Conservation (phyloP, 2,113 vertebrate species). For the Sula dactylatra region DNA sequence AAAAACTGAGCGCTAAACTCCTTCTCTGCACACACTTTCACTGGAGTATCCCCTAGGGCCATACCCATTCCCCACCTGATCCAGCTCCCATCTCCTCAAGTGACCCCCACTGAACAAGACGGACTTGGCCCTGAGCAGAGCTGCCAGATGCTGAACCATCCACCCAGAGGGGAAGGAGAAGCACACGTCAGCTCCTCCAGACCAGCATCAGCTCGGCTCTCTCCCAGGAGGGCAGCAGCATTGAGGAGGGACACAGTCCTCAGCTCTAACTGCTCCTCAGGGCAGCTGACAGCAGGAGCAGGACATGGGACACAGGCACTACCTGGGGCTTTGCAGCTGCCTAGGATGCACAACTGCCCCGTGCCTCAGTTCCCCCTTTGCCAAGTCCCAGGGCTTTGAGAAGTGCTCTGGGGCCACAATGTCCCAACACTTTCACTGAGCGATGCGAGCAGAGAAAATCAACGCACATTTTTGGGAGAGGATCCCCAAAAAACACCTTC, state of each 20-base stretch:
- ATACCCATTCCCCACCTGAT: fast-evolving
- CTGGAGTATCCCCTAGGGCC: background rate
- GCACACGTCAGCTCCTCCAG: background rate
- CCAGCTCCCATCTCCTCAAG: background rate
- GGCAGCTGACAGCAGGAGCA: background rate
- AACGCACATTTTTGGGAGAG: background rate
- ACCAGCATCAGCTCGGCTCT: fast-evolving
- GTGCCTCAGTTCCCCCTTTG: background rate
- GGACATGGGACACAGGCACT: background rate
- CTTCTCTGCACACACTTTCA: fast-evolving
- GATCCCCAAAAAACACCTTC: background rate
- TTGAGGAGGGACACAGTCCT: background rate
- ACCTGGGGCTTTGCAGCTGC: background rate
- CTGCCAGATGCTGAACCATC: background rate
- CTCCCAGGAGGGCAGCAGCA: background rate
- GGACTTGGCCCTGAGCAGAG: background rate
- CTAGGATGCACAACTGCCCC: background rate
- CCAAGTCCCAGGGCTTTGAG: background rate
- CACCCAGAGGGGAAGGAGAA: background rate
- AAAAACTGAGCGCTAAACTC: background rate
- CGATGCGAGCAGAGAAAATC: background rate
- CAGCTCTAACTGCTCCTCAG: background rate
- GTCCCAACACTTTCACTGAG: fast-evolving
- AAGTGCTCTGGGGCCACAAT: background rate
- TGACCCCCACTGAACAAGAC: background rate